These are phyloP conservation scores for Eubucco bourcierii DNA, from an alignment of 2,113 vertebrate genomes.

Conservation along the genomic window DNA sequence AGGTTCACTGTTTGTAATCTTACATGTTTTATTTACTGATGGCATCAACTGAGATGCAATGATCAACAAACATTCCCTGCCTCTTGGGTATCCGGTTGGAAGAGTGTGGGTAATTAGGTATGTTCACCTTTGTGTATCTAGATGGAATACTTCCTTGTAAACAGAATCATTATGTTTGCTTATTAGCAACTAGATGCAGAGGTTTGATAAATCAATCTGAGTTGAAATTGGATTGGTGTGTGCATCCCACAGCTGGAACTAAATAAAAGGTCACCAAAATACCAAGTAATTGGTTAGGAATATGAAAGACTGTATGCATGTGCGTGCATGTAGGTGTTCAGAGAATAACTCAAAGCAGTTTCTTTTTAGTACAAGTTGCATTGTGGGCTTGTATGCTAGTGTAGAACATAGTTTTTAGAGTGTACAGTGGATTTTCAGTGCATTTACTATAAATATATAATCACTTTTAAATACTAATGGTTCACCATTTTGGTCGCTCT, in stretches of 20 bases:
- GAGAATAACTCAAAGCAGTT: background rate
- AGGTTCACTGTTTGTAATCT: slow-evolving; percentile 57
- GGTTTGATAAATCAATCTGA: background rate
- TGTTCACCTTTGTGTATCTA: slow-evolving; percentile 7
- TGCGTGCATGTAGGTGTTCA: background rate
- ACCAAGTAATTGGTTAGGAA: background rate
- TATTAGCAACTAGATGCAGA: background rate
- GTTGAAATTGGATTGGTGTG: background rate
- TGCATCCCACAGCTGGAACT: background rate
- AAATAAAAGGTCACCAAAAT: background rate
- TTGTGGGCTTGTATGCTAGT: background rate
- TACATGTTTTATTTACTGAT: background rate
- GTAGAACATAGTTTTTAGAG: background rate
- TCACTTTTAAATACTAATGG: background rate
- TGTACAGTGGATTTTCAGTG: background rate
- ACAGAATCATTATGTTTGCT: background rate
- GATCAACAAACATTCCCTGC: background rate
- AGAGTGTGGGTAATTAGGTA: background rate
- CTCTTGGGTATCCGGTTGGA: background rate
- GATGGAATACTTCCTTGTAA: background rate
- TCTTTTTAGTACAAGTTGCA: background rate
- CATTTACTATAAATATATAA: background rate
- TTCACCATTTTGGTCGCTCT: background rate
- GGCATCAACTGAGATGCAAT: background rate
- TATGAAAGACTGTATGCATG: background rate